These are phyloP conservation scores for Lottia gigantea DNA, from an alignment of 2,888 invertebrate genomes.

Conservation along the genomic window DNA sequence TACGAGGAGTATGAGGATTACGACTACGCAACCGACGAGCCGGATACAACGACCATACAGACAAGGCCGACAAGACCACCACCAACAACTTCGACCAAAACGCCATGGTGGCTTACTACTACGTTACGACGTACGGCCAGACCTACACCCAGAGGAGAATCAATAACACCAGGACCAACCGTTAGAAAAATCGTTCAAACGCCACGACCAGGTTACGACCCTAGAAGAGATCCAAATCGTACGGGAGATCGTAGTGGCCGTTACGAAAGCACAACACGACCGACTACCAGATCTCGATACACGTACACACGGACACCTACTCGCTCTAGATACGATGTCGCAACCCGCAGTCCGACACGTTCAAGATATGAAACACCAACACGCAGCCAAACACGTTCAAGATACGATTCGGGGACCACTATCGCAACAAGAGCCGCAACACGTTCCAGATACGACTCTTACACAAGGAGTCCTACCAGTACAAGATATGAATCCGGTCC, in stretches of 20 bases:
- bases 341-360: background rate
- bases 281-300: background rate
- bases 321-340: background rate
- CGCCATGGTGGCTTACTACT: background rate
- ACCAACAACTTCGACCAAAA: background rate
- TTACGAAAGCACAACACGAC: background rate
- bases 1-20: constrained; percentile 4
- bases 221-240: background rate
- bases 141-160: background rate
- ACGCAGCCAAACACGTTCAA: background rate
- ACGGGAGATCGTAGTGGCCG: background rate
- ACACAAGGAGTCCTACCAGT: background rate
- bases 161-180: constrained; percentile 2
- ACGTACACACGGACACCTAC: background rate
- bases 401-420: background rate
- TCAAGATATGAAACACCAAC: background rate
- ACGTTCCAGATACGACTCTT: background rate
- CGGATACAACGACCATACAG: background rate
- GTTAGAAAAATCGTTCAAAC: background rate
- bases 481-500: background rate
- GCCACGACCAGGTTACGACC: background rate
- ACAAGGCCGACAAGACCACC: background rate
- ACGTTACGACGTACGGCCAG: background rate
- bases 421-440: background rate
- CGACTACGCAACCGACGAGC: background rate